Evolutionary conservation across 2,113 vertebrate genomes (phyloP).

Genomic region (Clarias magur): DNA sequence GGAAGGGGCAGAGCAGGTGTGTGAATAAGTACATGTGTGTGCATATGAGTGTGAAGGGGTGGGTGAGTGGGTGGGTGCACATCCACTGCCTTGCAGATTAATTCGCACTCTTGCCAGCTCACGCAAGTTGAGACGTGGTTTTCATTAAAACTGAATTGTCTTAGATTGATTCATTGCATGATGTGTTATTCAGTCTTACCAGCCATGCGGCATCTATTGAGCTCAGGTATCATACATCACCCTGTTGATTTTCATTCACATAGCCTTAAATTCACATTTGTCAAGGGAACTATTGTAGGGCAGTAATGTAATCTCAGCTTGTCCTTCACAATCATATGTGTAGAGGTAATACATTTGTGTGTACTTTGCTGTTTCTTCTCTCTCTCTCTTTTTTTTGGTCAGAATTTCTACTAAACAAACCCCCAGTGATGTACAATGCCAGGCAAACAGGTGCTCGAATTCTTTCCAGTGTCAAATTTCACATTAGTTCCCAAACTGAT

Average conservation of each 20-base stretch:
- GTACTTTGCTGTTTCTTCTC: neutral
- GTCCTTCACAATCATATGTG: neutral
- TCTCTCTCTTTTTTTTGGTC: neutral
- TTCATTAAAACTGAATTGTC: conserved; percentile 55
- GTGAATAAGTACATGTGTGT: conserved; percentile 51
- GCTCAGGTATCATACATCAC: conserved; percentile 50
- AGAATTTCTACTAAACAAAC: conserved; percentile 42
- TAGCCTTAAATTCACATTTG: conserved; percentile 38
- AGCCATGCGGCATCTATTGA: conserved; percentile 17
- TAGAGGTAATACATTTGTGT: neutral
- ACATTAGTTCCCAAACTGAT: conserved; percentile 45
- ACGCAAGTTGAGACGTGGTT: conserved; percentile 41
- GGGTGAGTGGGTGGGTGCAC: conserved; percentile 31
- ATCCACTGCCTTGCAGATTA: conserved; percentile 33
- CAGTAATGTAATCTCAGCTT: neutral
- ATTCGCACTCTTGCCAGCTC: conserved; percentile 31
- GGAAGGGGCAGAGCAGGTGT: conserved; percentile 63
- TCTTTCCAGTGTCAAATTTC: conserved; percentile 41
- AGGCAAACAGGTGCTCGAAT: conserved; percentile 54
- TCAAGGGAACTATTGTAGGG: neutral
- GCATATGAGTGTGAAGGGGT: conserved; percentile 38
- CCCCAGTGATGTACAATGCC: conserved; percentile 22
- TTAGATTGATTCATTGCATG: conserved; percentile 44
- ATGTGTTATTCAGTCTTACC: conserved; percentile 46
- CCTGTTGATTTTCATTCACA: conserved; percentile 22